These are phyloP conservation scores for Gonocerus acuteangulatus DNA, from an alignment of 2,888 invertebrate genomes.

Conservation along the genomic window DNA sequence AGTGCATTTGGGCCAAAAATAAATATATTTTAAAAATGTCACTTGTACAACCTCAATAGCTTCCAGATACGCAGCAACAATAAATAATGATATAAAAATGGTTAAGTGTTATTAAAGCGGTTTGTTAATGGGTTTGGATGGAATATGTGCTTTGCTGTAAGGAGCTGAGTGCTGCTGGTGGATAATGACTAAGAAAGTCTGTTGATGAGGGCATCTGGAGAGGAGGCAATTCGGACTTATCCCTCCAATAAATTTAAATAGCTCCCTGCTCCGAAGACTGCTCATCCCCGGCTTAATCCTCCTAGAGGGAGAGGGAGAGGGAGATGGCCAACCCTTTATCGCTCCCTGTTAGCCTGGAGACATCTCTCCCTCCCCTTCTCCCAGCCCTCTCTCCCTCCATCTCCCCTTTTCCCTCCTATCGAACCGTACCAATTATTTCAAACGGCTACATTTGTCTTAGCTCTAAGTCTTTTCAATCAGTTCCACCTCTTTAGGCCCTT, in stretches of 20 bases:
- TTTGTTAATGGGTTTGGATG: too few relatives aligned
- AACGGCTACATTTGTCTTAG: conserved; percentile 18
- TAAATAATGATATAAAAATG: too few relatives aligned
- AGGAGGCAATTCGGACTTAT: neutral
- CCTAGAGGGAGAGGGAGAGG: neutral
- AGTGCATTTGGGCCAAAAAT: too few relatives aligned
- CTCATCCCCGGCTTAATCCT: conserved; percentile 1
- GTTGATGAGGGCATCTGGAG: too few relatives aligned
- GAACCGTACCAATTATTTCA: conserved; percentile 13
- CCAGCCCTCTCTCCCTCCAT: neutral
- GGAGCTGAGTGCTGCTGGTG: too few relatives aligned
- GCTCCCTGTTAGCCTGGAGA: neutral
- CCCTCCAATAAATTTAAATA: neutral
- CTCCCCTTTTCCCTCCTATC: neutral
- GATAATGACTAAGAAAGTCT: too few relatives aligned
- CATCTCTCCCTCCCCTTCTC: neutral
- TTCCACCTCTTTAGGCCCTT: conserved; percentile 1
- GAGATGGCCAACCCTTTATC: neutral
- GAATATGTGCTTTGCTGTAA: too few relatives aligned
- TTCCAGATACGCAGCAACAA: too few relatives aligned
- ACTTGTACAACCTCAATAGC: too few relatives aligned
- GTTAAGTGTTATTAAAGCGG: too few relatives aligned
- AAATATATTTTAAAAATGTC: too few relatives aligned
- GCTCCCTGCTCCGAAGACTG: neutral
- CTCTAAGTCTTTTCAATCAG: conserved; percentile 20